phyloP scores from a whole-genome alignment of 2,797 vertebrate genomes.

The Monodelphis domestica region DNA sequence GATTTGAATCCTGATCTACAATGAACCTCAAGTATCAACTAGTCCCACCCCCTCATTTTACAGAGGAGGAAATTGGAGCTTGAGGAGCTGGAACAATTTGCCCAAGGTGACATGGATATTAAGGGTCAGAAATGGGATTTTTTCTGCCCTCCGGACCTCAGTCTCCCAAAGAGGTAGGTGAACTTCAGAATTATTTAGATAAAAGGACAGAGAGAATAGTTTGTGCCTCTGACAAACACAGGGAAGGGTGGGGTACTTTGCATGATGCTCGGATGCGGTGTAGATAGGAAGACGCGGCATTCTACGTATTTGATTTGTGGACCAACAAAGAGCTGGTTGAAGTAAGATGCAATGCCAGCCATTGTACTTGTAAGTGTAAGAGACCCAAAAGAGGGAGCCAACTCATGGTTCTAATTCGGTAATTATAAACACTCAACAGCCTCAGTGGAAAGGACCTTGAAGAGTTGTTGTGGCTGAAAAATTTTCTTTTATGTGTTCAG shows the following conservation, averaged over 20 bases:
- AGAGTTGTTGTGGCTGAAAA: not conserved
- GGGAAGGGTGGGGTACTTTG: constrained; percentile 22
- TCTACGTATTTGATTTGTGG: constrained; percentile 1
- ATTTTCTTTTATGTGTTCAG: not conserved
- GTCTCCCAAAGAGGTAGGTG: constrained; percentile 46
- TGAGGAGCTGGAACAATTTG: not conserved
- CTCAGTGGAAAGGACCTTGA: not conserved
- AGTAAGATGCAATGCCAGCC: constrained; percentile 32
- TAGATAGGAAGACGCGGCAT: constrained; percentile 39
- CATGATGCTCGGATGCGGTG: constrained; percentile 39
- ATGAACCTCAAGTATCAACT: not conserved
- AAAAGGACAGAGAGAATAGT: constrained; percentile 27
- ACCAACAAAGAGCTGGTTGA: constrained; percentile 19
- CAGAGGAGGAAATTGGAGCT: not conserved
- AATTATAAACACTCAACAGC: not conserved
- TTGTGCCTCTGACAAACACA: constrained; percentile 53
- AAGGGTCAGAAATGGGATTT: not conserved
- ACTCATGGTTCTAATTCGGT: not conserved
- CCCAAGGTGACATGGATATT: not conserved
- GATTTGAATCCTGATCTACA: not conserved
- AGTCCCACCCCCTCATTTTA: not conserved
- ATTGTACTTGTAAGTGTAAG: constrained; percentile 15
- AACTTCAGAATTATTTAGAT: constrained; percentile 62
- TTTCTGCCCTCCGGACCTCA: constrained; percentile 46
- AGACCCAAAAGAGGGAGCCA: constrained; percentile 44